These are phyloP conservation scores for Diglossa cyanea DNA, from an alignment of 2,797 vertebrate genomes.

Conservation along the genomic window DNA sequence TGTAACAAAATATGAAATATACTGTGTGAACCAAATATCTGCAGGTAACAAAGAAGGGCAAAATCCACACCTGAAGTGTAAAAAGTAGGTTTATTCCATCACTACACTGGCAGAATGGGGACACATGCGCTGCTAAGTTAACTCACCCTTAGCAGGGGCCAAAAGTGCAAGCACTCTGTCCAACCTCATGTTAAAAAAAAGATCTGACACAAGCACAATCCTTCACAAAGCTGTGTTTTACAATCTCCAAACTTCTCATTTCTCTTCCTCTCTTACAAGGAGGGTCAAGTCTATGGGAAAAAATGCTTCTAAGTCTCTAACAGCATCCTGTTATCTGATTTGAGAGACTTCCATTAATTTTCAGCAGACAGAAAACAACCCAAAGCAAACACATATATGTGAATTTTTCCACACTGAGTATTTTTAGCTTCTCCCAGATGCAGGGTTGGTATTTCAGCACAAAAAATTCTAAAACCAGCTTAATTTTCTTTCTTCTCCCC, in stretches of 20 bases:
- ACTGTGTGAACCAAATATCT: background rate
- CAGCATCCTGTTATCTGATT: background rate
- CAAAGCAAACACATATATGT: background rate
- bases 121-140: background rate
- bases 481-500: background rate
- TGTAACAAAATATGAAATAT: background rate
- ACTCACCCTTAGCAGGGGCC: background rate
- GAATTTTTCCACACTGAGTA: background rate
- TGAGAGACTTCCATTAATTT: background rate
- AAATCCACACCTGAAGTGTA: background rate
- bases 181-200: accelerated
- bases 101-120: background rate
- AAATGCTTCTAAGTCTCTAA: background rate
- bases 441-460: background rate
- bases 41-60: background rate
- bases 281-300: background rate
- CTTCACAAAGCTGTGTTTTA: background rate
- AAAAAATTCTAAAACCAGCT: background rate
- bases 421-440: background rate
- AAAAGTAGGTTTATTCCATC: background rate
- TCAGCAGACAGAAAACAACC: background rate
- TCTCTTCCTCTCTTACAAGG: background rate
- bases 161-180: background rate
- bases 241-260: background rate
- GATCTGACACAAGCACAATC: accelerated